Evolutionary conservation across 2,113 vertebrate genomes (phyloP).

Genomic region (Thryonomys swinderianus): DNA sequence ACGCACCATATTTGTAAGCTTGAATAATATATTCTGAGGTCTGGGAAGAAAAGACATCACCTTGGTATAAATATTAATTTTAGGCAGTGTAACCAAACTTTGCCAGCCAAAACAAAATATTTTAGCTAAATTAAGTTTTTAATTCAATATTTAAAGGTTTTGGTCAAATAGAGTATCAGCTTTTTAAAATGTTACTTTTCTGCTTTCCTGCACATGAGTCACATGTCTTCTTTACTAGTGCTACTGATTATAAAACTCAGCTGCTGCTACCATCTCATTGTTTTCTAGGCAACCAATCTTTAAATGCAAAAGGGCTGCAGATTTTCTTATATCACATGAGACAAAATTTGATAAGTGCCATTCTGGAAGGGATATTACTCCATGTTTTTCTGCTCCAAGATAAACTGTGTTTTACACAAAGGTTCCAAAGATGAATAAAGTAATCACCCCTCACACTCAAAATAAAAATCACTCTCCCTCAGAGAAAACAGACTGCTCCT

Average conservation of each 20-base stretch:
- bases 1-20: conserved; percentile 99
- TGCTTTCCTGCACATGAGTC: neutral
- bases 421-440: conserved; percentile 12
- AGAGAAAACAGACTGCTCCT: conserved; percentile 50
- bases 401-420: conserved; percentile 24
- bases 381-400: conserved; percentile 64
- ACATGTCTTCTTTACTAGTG: neutral
- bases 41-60: conserved; percentile 85
- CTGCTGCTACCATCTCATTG: neutral
- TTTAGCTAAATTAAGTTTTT: neutral
- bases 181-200: neutral
- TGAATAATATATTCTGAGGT: conserved; percentile 99
- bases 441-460: neutral
- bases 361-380: conserved; percentile 57
- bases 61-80: conserved; percentile 66
- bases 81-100: conserved; percentile 37
- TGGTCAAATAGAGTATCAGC: neutral
- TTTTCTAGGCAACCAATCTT: neutral
- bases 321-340: neutral
- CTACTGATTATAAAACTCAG: neutral
- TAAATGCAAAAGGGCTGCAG: neutral
- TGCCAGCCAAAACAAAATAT: conserved; percentile 46
- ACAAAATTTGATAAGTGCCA: conserved; percentile 51
- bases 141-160: conserved; percentile 38
- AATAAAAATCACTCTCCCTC: conserved; percentile 40